Evolutionary conservation across 2,113 vertebrate genomes (phyloP), one percentile per base, ranked within the genome.

Genomic region (Parotia lawesii): DNA sequence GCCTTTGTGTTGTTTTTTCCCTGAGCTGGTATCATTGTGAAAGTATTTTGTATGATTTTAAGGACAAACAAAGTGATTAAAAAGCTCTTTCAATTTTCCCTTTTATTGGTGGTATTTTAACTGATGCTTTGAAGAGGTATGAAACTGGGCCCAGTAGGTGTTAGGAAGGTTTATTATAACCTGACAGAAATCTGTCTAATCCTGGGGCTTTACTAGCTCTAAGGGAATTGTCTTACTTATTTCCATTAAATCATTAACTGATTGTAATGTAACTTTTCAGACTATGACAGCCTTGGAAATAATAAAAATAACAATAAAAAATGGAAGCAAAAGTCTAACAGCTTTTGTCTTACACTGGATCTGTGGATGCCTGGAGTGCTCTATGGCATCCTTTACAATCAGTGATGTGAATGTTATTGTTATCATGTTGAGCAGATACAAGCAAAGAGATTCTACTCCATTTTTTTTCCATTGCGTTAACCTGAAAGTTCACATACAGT

Each of bases 111-210:
- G 16, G 15, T 40, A 77, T 95, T 96, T 90, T 93, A 90, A 90
- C 67, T 57, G 66, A 92, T 72, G 88, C 79, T 94, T 96, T 93
- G 91, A 91, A 93, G 61, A 85, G 33, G 65, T 72, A 91, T 87
- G 90, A 96, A 93, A 92, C 89, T 93, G 80, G 79, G 74, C 93
- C 87, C 92, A 87, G 91, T 96, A 96, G 96, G 85, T 93, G 91
- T 85, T 85, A 57, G 47, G 74, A 92, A 91, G 56, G 60, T 94
- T 97, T 96, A 94, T 95, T 87, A 96, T 80, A 96, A 90, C 82
- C 76, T 85, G 60, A 93, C 84, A 96, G 60, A 91, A 95, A 93
- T 94, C 48, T 92, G 45, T 89, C 83, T 96, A 88, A 95, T 94
- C 89, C 76, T 95, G 67, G 60, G 71, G 85, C 64, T 96, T 93